Base-by-base conservation (phyloP, 2,113 vertebrate genomes). In the Clarias magur region DNA sequence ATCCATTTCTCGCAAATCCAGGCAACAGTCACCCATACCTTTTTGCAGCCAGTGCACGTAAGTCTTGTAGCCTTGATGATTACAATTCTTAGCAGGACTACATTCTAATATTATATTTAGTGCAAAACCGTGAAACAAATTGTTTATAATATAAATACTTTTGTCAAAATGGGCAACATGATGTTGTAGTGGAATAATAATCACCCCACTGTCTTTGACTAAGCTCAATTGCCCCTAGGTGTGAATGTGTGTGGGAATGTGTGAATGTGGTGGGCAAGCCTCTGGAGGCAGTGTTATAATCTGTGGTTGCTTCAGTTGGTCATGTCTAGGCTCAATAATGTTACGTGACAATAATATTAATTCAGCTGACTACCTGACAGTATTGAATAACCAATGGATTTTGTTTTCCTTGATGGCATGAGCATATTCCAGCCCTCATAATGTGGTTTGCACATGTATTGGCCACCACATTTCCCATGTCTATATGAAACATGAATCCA, bases 1-100 rank as follows among this genome's bases (percentile, higher is more conserved):
- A 89, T 92, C 84, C 48, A 85, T 78, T 12, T 89, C 59, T 88
- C 16, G 92, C 91, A 90, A 87, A 92, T 94, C 89, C 88, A 95
- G 97, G 96, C 93, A 96, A 92, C 84, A 91, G 95, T 91, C 96
- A 97, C 88, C 97, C 96, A 67, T 97, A 96, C 8, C 96, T 96
- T 23, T 93, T 95, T 90, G 94, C 94, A 85, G 86, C 93, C 76
- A 92, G 89, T 88, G 93, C 97, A 94, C 96, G 97, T 98, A 96
- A 97, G 97, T 98, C 86, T 68, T 90, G 85, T 87, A 82, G 88
- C 54, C 87, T 85, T 75, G 48, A 75, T 48, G 19, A 57, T 82
- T 34, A 16, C 42, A 42, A 53, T 53, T 12, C 23, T 30, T 63
- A 68, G 54, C 79, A 27, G n/a, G 19, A 27, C 21, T 85, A 25